These are phyloP conservation scores for Heliornis fulica DNA, from an alignment of 2,113 vertebrate species.

Conservation along the genomic window DNA sequence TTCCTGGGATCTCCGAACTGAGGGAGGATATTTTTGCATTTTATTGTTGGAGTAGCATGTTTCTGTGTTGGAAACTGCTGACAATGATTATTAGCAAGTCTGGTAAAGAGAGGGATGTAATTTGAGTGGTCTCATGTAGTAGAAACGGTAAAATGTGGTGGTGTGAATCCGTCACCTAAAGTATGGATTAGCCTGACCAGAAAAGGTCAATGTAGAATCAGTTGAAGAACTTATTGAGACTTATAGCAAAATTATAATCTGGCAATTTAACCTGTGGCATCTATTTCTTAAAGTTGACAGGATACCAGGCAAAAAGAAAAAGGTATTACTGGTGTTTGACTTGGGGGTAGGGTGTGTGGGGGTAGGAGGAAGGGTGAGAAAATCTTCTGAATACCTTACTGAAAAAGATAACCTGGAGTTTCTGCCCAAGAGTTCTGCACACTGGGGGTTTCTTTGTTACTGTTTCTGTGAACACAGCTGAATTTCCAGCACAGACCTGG, in stretches of 20 bases:
- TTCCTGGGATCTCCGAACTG: not conserved
- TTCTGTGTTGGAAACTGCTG: not conserved
- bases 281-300: not conserved
- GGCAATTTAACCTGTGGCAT: not conserved
- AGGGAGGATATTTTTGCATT: not conserved
- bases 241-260: not conserved
- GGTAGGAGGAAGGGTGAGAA: accelerated
- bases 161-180: no score
- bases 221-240: not conserved
- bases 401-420: not conserved
- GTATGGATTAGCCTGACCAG: not conserved
- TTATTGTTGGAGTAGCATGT: not conserved
- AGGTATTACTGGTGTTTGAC: not conserved
- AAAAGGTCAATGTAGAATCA: not conserved
- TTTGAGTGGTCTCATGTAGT: not conserved
- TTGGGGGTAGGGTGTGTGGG: no score
- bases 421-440: not conserved
- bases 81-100: not conserved
- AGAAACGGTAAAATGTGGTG: not conserved
- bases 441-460: accelerated
- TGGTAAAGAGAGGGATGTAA: not conserved
- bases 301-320: not conserved
- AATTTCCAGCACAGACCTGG: not conserved
- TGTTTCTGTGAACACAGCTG: not conserved
- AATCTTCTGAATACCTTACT: not conserved